A percentile compares a stretch with the other conserved stretches of the same genome.
phyloP scores from a whole-genome alignment of 2,797 vertebrate genomes.

The Bradypus variegatus region DNA sequence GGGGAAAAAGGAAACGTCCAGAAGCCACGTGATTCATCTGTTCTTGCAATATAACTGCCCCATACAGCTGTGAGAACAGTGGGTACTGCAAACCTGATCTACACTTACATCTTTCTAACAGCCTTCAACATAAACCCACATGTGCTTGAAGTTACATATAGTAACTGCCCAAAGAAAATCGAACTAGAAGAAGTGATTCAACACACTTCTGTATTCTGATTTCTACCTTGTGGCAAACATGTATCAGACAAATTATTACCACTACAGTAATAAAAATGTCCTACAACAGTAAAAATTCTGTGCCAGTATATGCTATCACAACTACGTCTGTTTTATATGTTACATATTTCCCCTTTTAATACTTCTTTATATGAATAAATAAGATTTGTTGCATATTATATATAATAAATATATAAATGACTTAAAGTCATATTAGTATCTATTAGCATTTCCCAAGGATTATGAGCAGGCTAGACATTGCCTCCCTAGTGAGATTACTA shows the following conservation, averaged over 20 bases:
- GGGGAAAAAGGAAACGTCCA: neutral
- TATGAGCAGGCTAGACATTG: neutral
- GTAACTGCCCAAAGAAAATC: neutral
- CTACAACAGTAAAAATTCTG: neutral
- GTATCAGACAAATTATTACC: neutral
- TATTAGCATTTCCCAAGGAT: neutral
- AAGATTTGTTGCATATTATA: neutral
- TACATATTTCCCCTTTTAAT: neutral
- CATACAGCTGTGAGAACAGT: neutral
- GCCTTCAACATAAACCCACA: neutral
- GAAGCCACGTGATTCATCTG: neutral
- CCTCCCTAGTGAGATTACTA: neutral
- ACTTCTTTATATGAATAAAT: neutral
- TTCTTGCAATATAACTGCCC: neutral
- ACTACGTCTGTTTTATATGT: neutral
- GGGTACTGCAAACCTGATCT: neutral
- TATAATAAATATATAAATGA: neutral
- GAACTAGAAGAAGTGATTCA: neutral
- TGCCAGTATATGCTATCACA: too few species aligned
- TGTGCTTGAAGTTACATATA: neutral
- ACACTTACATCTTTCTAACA: neutral
- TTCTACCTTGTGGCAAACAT: neutral
- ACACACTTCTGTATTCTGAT: neutral
- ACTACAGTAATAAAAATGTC: neutral
- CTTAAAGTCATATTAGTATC: neutral